phyloP scores from a whole-genome alignment of 2,888 invertebrate genomes.

The Lordiphosa fenestrarum region DNA sequence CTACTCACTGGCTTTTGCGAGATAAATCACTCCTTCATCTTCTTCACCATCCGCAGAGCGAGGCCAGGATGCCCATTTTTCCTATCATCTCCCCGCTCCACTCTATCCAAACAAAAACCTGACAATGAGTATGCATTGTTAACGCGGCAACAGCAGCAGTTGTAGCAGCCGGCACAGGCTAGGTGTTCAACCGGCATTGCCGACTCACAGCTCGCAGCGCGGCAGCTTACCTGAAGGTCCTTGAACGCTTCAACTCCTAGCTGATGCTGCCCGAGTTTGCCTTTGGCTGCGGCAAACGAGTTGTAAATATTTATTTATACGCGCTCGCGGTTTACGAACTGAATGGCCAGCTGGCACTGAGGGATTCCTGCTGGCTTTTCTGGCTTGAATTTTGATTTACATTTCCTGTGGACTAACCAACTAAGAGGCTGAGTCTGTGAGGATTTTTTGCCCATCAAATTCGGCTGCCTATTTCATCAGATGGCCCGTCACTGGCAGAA shows the following conservation, averaged over 20 bases:
- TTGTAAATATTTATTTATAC: constrained; percentile 76
- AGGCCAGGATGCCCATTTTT: constrained; percentile 13
- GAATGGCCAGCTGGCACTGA: constrained; percentile 26
- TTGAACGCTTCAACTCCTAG: constrained; percentile 63
- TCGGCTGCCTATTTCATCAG: constrained; percentile 2
- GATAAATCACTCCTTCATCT: not conserved
- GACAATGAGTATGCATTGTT: constrained; percentile 75
- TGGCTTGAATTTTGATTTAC: constrained; percentile 67
- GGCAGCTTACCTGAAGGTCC: constrained; percentile 45
- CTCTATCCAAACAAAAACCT: constrained; percentile 32
- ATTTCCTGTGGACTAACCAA: constrained; percentile 31
- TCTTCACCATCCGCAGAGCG: constrained; percentile 17
- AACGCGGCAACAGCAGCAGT: constrained; percentile 51
- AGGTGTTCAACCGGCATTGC: constrained; percentile 40
- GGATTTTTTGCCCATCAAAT: too few species aligned
- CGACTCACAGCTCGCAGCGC: constrained; percentile 11
- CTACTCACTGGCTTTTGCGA: too few species aligned
- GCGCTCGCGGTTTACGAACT: constrained; percentile 60
- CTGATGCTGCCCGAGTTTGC: constrained; percentile 50
- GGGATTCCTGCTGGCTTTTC: constrained; percentile 32
- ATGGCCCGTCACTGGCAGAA: constrained; percentile 47
- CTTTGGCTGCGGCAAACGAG: constrained; percentile 74
- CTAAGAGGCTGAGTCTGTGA: too few species aligned
- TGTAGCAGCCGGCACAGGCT: constrained; percentile 40
- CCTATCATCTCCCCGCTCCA: constrained; percentile 6